phyloP scores from a whole-genome alignment of 2,113 vertebrate genomes.

The Uria aalge region DNA sequence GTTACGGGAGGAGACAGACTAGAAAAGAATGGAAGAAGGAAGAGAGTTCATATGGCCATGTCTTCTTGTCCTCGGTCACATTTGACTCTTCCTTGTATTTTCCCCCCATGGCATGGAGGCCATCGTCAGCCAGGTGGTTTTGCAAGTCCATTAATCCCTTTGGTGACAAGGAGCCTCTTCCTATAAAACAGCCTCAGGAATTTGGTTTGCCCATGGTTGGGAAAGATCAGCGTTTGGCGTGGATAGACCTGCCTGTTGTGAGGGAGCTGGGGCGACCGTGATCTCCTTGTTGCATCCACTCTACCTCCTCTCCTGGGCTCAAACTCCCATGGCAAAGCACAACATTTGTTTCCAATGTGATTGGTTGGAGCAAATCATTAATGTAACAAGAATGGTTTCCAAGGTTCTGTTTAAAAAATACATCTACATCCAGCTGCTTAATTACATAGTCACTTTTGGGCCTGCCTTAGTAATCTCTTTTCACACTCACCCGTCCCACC shows the following conservation, averaged over 20 bases:
- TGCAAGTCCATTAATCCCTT: background rate
- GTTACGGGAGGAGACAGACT: background rate
- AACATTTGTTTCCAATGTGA: background rate
- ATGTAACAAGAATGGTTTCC: background rate
- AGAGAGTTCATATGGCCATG: background rate
- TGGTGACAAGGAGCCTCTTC: background rate
- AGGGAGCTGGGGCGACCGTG: background rate
- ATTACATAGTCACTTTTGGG: background rate
- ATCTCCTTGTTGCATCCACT: background rate
- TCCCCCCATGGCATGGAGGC: background rate
- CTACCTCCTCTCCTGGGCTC: background rate
- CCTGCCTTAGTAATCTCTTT: background rate
- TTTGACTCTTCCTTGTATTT: background rate
- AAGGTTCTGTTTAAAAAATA: conserved; percentile 9
- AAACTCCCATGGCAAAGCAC: background rate
- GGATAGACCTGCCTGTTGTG: background rate
- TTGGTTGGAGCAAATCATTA: background rate
- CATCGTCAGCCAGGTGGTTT: background rate
- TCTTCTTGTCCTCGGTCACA: background rate
- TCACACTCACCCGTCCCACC: conserved; percentile 17
- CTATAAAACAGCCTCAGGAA: background rate
- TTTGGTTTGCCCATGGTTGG: background rate
- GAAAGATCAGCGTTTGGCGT: background rate
- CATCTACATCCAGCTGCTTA: background rate
- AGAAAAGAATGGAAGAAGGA: background rate